These are phyloP conservation scores for Lamellibrachia luymesi DNA, from an alignment of 1,140 invertebrate species.

Conservation along the genomic window DNA sequence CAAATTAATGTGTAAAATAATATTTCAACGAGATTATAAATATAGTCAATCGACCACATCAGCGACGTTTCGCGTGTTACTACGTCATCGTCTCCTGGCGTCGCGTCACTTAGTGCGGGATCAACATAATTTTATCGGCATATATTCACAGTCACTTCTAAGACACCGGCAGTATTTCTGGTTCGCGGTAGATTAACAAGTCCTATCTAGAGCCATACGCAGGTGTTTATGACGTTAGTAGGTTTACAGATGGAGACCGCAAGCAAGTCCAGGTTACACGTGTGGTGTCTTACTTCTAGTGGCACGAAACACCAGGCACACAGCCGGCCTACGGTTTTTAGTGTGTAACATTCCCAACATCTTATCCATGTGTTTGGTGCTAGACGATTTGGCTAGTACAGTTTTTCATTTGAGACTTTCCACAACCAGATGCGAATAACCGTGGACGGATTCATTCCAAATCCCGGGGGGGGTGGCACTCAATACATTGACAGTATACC, in stretches of 20 bases:
- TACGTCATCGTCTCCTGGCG: no score
- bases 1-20: no score
- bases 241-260: not conserved
- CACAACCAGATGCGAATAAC: not conserved
- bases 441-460: not conserved
- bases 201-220: not conserved
- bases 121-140: not conserved
- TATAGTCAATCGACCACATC: no score
- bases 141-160: not conserved
- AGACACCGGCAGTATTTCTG: not conserved
- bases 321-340: not conserved
- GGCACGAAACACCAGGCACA: not conserved
- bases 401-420: not conserved
- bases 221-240: not conserved
- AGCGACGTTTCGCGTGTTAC: no score
- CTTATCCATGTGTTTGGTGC: not conserved
- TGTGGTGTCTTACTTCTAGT: not conserved
- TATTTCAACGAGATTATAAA: no score
- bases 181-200: not conserved
- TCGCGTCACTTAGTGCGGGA: not conserved
- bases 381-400: not conserved
- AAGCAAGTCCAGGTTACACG: not conserved
- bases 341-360: not conserved
- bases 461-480: no score
- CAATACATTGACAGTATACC: no score